These are phyloP conservation scores for Australoheros facetus DNA, from an alignment of 2,797 vertebrate species.

Conservation along the genomic window DNA sequence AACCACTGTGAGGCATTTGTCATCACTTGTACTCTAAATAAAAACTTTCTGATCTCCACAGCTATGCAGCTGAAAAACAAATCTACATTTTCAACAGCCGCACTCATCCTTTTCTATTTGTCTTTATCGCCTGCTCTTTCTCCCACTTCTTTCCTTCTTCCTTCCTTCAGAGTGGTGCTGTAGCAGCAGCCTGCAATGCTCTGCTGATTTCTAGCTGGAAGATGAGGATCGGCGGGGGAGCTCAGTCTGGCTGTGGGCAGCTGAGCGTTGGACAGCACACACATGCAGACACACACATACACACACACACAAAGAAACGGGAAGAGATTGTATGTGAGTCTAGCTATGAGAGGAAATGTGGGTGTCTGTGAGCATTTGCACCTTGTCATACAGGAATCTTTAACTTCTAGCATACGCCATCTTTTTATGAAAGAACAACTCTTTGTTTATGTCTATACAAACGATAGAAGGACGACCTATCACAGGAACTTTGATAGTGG, in stretches of 20 bases:
- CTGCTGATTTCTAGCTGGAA: conserved; percentile 84
- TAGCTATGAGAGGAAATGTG: conserved; percentile 31
- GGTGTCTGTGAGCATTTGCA: conserved; percentile 37
- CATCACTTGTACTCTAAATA: conserved; percentile 23
- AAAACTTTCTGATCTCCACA: conserved; percentile 45
- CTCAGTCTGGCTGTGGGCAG: conserved; percentile 75
- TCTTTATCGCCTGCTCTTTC: conserved; percentile 30
- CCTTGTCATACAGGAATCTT: conserved; percentile 24
- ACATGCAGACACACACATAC: conserved; percentile 23
- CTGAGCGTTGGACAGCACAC: conserved; percentile 59
- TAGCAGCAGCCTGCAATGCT: conserved; percentile 76
- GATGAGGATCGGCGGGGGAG: conserved; percentile 75
- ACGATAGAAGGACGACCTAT: background rate
- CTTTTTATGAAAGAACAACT: background rate
- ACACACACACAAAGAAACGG: conserved; percentile 25
- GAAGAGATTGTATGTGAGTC: conserved; percentile 21
- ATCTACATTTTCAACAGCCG: background rate
- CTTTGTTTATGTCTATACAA: background rate
- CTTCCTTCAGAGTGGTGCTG: conserved; percentile 45
- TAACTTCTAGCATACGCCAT: background rate
- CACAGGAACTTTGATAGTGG: background rate
- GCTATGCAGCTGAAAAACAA: conserved; percentile 3
- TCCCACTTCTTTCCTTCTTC: conserved; percentile 5
- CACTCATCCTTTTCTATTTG: conserved; percentile 11
- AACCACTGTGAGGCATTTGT: conserved; percentile 33